Evolutionary conservation across 2,888 invertebrate species (phyloP), one percentile per base, ranked within the genome.

Genomic region (Drosophila birchii): DNA sequence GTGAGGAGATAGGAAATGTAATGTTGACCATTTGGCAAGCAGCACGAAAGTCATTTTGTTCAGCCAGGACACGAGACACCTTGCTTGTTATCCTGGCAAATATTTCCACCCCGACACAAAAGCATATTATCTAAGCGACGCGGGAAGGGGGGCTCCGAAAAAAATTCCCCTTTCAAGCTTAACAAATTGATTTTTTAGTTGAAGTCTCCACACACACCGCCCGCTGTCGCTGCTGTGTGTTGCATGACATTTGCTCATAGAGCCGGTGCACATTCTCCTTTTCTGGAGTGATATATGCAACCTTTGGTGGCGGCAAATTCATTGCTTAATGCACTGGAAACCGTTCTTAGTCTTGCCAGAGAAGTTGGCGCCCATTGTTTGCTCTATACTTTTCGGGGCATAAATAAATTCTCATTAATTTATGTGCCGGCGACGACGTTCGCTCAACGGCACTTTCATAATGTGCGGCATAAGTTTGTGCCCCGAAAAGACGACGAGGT

Each of bases 1-100:
- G 41, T 32, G 38, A 60, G 38, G 47, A 34, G 57, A 61, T 58
- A 67, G 79, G 77, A 78, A 69, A 81, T 77, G 81, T 80, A 81
- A 83, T 84, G 85, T 78, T 88, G 84, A 81, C 88, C 85, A 86
- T 88, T 88, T 88, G 88, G 82, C 84, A 82, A 78, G 75, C 86
- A 76, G 71, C 79, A 76, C 73, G 75, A 78, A 87, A 82, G 80
- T 80, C 86, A 87, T 84, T 84, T 87, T 76, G 76, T 64, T 74
- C 68, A 68, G 58, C 36, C 38, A 20, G 54, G 54, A 55, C 57
- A 68, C 51, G 58, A 26, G 60, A 54, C 69, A 70, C 70, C 69
- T 70, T 74, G 79, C 72, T 73, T 75, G 75, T 80, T 81, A 80
- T 84, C 73, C 80, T 66, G 61, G 77, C 73, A 79, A 76, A 80